Evolutionary conservation across 2,888 invertebrate species (phyloP), one percentile per base, ranked within the genome.

Genomic region (Agonopterix heracliana): DNA sequence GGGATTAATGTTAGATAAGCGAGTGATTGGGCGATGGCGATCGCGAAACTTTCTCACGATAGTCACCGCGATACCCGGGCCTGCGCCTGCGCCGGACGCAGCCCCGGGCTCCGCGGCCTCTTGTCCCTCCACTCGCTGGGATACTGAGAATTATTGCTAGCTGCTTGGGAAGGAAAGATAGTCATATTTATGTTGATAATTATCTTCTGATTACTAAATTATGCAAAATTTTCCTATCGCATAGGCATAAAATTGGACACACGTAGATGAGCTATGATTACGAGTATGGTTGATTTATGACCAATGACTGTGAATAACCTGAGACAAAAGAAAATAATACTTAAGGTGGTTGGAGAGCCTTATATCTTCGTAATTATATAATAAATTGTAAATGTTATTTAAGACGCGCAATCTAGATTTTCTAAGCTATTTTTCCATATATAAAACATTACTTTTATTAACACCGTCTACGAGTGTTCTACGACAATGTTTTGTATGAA

Each of bases 21-120:
- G 47, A 42, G 41, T 65, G 78, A 79, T 77, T 74, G 74, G 67
- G 67, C 66, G 68, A 63, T 63, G 49, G 48, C 56, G 67, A 74
- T 81, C 76, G 82, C 81, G 67, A 77, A 80, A 78, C 71, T 79
- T 78, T 81, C 84, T 81, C 81, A 82, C 81, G 81, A 80, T 81
- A 66, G 64, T 53, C 56, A 58, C 54, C 56, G 64, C 65, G 72
- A 72, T 76, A 73, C 63, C 54, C 61, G 56, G 59, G 54, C 49
- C 36, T 26, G 45, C 50, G 48, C 52, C 49, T 40, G 41, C 14
- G 42, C 26, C 26, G 38, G 49, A 26, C 26, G 35, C 47, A 12
- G 44, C 40, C 13, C 26, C 35, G 45, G 41, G 26, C 26, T 5
- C 26, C 26, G 5, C 26, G 26, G 26, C 26, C 26, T 26, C 26